Base-by-base conservation (phyloP, 2,888 invertebrate genomes). In the Andrena chrysosceles region DNA sequence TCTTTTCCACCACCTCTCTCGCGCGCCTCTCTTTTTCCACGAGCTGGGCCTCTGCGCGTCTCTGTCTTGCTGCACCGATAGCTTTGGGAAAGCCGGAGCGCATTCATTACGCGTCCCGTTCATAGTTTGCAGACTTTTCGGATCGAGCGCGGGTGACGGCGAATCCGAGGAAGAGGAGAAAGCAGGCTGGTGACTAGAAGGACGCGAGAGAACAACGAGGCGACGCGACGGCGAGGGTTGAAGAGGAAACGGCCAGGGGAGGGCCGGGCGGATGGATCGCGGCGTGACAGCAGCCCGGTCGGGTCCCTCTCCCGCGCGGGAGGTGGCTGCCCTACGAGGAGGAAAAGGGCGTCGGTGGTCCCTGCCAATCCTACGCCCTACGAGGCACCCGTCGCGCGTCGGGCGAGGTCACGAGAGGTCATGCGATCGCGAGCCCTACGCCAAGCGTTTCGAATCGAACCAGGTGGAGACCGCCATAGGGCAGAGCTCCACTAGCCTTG, bases 61-160 rank as follows among this genome's bases (percentile, higher is more conserved):
- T 26, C 35, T 71, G 29, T 56, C 54, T 16, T 13, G n/a, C 3
- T 54, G 62, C 69, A 60, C 42, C 83, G 91, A 91, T 89, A 91
- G 88, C 89, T 90, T 89, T 89, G 89, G 87, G 72, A 86, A 86
- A 89, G 89, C 89, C 90, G 86, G 89, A 88, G 85, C 86, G 89
- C 89, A 89, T 89, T 91, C 90, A 87, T 91, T 91, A 90, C 87
- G 86, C 84, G 89, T 72, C 86, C 56, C 90, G 91, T 90, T 86
- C 86, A 13, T 26, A 81, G 87, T 88, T 88, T 85, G 88, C 89
- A 84, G 91, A 89, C 87, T 89, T 91, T 90, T 66, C 85, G 86
- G 81, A 84, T 84, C 84, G 77, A 67, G 66, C 66, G 81, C 23
- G 26, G 23, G 82, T 74, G 78, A 81, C 85, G 66, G 35, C 74